Percentiles rank a stretch among this genome's conserved stretches.
Conservation (phyloP, 2,888 invertebrate species). For the Matsumyia berberina region DNA sequence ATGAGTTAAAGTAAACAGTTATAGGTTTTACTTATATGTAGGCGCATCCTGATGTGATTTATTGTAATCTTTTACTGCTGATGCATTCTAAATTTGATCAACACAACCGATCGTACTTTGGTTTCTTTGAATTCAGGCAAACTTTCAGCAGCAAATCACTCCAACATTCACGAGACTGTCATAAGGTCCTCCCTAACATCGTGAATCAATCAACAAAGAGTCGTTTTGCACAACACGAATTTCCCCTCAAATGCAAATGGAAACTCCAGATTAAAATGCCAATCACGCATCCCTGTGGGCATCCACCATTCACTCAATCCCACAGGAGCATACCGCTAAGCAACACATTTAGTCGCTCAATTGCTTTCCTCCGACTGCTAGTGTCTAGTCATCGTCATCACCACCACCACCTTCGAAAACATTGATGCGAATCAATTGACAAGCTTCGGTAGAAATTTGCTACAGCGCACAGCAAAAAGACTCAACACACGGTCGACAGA, state of each 20-base stretch:
- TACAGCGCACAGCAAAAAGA: neutral
- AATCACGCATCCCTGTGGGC: conserved; percentile 72
- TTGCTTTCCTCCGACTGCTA: conserved; percentile 61
- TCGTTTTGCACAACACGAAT: conserved; percentile 4
- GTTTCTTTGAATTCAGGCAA: conserved; percentile 1
- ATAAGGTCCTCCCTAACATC: conserved; percentile 25
- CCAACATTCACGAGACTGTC: conserved; percentile 27
- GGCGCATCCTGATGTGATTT: neutral
- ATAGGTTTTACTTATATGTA: neutral
- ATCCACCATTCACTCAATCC: conserved; percentile 66
- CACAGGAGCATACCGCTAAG: conserved; percentile 52
- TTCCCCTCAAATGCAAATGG: conserved; percentile 10
- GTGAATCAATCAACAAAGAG: conserved; percentile 45
- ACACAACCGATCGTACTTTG: neutral
- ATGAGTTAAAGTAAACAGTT: no score
- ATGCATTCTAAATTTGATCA: neutral
- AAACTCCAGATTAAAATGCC: conserved; percentile 56
- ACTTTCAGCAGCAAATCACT: conserved; percentile 41
- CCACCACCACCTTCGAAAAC: conserved; percentile 51
- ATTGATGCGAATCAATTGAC: conserved; percentile 65
- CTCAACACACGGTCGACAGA: conserved; percentile 18
- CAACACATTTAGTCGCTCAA: conserved; percentile 52
- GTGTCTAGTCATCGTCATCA: conserved; percentile 65
- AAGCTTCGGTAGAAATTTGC: conserved; percentile 49
- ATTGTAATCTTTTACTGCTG: neutral